Conservation (phyloP, 2,113 vertebrate genomes). For the Zosterops japonicus region DNA sequence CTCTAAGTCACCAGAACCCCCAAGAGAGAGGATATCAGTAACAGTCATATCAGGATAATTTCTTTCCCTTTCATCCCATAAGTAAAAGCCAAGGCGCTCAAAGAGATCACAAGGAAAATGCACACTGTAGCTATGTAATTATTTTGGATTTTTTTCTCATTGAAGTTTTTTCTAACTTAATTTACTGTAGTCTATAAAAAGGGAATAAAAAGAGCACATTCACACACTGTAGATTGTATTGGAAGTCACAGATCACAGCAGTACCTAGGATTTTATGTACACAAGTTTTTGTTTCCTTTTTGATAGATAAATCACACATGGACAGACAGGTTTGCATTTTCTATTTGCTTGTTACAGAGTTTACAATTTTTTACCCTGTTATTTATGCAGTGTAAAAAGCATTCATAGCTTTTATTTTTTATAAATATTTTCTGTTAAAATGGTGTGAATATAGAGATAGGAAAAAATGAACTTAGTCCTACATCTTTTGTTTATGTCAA, state of each 20-base stretch:
- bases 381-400: not conserved
- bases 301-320: not conserved
- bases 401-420: not conserved
- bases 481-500: not conserved
- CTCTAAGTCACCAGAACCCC: not conserved
- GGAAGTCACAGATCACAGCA: not conserved
- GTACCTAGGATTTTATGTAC: not conserved
- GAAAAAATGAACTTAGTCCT: not conserved
- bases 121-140: not conserved
- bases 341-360: not conserved
- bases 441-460: fast-evolving
- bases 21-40: not conserved
- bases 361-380: not conserved
- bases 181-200: not conserved
- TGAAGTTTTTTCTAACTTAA: not conserved
- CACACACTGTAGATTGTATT: not conserved
- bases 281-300: not conserved
- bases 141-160: not conserved
- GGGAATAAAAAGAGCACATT: not conserved
- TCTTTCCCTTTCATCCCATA: not conserved
- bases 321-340: not conserved
- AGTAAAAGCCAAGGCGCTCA: not conserved
- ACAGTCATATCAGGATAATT: not conserved
- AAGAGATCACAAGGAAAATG: not conserved
- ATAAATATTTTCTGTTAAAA: not conserved